Conservation (phyloP, 2,888 invertebrate genomes). For the Bedellia somnulentella region DNA sequence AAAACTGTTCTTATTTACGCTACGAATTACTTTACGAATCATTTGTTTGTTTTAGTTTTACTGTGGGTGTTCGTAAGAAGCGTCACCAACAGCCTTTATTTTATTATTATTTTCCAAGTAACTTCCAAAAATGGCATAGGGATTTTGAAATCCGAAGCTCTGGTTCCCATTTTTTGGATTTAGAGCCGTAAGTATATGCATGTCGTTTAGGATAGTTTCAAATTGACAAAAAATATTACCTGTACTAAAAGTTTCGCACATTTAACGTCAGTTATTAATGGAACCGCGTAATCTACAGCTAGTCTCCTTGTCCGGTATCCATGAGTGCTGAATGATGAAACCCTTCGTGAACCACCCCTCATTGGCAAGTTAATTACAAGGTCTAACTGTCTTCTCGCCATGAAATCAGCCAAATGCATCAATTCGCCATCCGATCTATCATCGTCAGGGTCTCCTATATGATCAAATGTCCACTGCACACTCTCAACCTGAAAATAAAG, state of each 20-base stretch:
- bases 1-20: too few species aligned
- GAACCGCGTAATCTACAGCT: constrained; percentile 97
- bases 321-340: constrained; percentile 92
- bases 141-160: too few species aligned
- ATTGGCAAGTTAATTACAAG: constrained; percentile 97
- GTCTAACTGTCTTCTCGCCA: constrained; percentile 93
- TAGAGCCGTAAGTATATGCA: too few species aligned
- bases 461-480: constrained; percentile 97
- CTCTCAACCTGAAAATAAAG: constrained; percentile 75
- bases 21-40: too few species aligned
- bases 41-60: too few species aligned
- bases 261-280: constrained; percentile 97
- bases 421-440: constrained; percentile 76
- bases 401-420: constrained; percentile 86
- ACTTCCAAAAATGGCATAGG: too few species aligned
- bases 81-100: too few species aligned
- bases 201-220: too few species aligned
- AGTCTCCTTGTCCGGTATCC: constrained; percentile 94
- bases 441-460: constrained; percentile 77
- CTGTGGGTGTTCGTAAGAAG: too few species aligned
- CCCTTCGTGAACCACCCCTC: constrained; percentile 89
- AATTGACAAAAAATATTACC: too few species aligned
- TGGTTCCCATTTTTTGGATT: too few species aligned
- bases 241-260: constrained; percentile 96
- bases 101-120: too few species aligned